Evolutionary conservation across 2,888 invertebrate species (phyloP), one percentile per base, ranked within the genome.

Genomic region (Chrysolina americana): DNA sequence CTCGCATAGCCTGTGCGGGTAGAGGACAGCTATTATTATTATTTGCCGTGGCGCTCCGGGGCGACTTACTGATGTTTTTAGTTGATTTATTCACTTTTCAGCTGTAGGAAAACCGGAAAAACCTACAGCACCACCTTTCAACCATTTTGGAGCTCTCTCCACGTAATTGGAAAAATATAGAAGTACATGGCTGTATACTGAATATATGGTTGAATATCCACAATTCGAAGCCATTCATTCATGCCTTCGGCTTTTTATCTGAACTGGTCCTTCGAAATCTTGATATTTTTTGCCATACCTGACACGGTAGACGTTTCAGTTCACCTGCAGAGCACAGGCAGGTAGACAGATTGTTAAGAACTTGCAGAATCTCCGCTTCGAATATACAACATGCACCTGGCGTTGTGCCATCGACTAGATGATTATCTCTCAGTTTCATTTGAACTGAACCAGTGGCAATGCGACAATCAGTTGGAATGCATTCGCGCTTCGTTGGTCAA

Each of bases 371-470:
- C 63, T 70, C 62, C 36, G 65, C 56, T 66, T 66, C 63, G 59
- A 66, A 74, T 70, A 70, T 41, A 62, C 21, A 41, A 41, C 73
- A 23, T 62, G 66, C 74, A 74, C 65, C 74, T 74, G 74, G 74
- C 74, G 56, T 63, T 21, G 53, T 73, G 73, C 73, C 73, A 73
- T 44, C 41, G 53, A 50, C 6, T 59, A 36, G 74, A 74, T 74
- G 70, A 64, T 70, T 74, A 74, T 74, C 74, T 66, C 28, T 66
- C 70, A 28, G 65, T 74, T 74, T 74, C 74, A 41, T 71, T 71
- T 44, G 68, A 74, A 68, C 71, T 74, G 59, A n/a, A 59, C 59
- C 59, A 13, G 36, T 59, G 36, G 59, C 59, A 59, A 59, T 59
- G 59, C 59, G 59, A 36, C 36, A 36, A 59, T 59, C 59, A 59